A percentile compares a stretch with the other conserved stretches of the same genome.
These are phyloP conservation scores for Strix occidentalis DNA, from an alignment of 2,797 vertebrate genomes.

Conservation along the genomic window DNA sequence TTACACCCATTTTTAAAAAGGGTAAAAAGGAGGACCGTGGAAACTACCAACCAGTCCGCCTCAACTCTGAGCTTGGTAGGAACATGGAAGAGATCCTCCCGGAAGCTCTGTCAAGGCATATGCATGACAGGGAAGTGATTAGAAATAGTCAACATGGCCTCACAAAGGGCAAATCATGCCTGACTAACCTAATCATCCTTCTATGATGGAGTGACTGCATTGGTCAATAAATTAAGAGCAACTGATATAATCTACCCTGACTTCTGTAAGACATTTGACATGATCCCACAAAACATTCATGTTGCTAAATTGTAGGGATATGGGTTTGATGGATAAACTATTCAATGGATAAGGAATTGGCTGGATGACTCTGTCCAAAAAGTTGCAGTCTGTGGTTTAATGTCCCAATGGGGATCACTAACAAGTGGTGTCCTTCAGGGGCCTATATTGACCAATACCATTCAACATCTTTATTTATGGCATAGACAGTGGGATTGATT, in stretches of 20 bases:
- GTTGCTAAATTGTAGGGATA: background rate
- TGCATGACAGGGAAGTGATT: background rate
- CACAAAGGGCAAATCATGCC: background rate
- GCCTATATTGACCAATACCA: fast-evolving
- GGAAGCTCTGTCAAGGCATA: background rate
- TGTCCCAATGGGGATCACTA: background rate
- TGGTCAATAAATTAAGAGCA: background rate
- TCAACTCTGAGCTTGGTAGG: fast-evolving
- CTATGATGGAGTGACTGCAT: background rate
- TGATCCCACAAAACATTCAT: background rate
- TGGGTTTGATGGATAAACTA: background rate
- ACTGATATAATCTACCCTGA: background rate
- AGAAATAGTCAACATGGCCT: background rate
- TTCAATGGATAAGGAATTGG: background rate
- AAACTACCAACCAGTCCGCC: background rate
- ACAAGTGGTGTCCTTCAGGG: background rate
- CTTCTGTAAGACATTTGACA: background rate
- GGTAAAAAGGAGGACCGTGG: background rate
- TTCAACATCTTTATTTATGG: background rate
- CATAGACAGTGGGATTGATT: background rate
- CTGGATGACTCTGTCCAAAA: background rate
- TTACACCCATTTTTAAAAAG: background rate
- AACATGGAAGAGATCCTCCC: background rate
- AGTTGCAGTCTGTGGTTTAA: fast-evolving
- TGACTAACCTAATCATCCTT: background rate